Percentiles rank a stretch among this genome's conserved stretches.
Conservation (phyloP, 2,888 invertebrate species). For the Phragmatobia fuliginosa region DNA sequence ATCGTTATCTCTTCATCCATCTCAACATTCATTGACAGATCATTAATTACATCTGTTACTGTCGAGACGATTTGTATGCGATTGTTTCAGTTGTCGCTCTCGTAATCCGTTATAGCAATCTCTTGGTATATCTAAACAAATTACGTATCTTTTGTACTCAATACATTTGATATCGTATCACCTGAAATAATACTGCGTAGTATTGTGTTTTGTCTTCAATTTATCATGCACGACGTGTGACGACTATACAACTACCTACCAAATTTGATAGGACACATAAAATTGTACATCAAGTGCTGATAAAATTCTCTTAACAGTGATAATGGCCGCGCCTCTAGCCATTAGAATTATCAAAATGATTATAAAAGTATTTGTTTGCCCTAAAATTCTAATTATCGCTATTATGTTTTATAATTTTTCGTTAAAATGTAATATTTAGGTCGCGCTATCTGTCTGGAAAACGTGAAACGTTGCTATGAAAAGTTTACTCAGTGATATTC, state of each 20-base stretch:
- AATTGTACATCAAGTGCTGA: conserved; percentile 48
- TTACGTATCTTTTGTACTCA: conserved; percentile 60
- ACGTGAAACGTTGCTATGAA: conserved; percentile 27
- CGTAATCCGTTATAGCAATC: conserved; percentile 53
- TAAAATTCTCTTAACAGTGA: conserved; percentile 51
- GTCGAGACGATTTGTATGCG: conserved; percentile 40
- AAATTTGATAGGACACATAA: conserved; percentile 58
- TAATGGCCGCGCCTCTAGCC: conserved; percentile 74
- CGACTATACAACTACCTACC: conserved; percentile 43
- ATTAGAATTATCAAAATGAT: conserved; percentile 74
- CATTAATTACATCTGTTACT: conserved; percentile 49
- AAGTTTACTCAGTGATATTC: conserved; percentile 39
- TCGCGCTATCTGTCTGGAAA: conserved; percentile 41
- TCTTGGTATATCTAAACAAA: conserved; percentile 58
- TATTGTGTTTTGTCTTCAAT: conserved; percentile 41
- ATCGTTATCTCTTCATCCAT: conserved; percentile 48
- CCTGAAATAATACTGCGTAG: conserved; percentile 65
- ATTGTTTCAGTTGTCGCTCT: conserved; percentile 45
- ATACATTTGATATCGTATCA: conserved; percentile 53
- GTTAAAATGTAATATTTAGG: conserved; percentile 46
- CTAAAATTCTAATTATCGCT: conserved; percentile 58
- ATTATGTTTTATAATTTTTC: conserved; percentile 55
- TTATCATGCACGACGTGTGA: conserved; percentile 39
- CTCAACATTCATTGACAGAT: conserved; percentile 44
- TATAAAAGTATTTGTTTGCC: conserved; percentile 59